Evolutionary conservation across 2,797 vertebrate genomes (phyloP).

Genomic region (Ciconia nigra): DNA sequence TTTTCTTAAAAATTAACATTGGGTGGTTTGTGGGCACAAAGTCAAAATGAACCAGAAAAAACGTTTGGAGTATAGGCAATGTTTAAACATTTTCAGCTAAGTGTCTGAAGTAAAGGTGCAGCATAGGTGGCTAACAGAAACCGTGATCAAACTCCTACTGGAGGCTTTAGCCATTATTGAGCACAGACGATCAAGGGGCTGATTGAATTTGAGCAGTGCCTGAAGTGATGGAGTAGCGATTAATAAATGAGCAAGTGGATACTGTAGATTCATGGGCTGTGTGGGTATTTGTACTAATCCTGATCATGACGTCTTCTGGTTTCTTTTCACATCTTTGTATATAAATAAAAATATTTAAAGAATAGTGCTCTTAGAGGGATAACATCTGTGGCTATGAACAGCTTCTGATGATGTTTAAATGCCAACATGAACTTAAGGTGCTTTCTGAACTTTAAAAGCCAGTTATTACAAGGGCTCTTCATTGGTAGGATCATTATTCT

Average conservation of each 20-base stretch:
- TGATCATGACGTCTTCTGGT: neutral
- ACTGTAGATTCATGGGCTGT: neutral
- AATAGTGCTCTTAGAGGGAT: neutral
- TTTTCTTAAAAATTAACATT: neutral
- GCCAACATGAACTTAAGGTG: neutral
- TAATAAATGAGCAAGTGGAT: neutral
- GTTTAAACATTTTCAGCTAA: neutral
- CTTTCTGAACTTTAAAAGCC: neutral
- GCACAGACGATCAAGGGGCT: rapidly evolving
- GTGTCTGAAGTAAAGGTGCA: neutral
- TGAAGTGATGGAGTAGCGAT: neutral
- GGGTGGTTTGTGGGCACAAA: neutral
- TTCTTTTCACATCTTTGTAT: neutral
- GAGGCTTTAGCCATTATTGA: neutral
- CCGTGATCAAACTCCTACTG: neutral
- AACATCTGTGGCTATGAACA: neutral
- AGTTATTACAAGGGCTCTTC: neutral
- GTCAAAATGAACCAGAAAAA: neutral
- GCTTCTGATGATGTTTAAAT: neutral
- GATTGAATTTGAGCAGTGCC: neutral
- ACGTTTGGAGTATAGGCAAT: rapidly evolving
- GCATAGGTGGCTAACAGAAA: neutral
- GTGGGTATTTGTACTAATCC: neutral
- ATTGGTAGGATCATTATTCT: neutral
- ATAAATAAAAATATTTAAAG: neutral